Conservation (phyloP, 2,888 invertebrate species). For the Mythimna impura region DNA sequence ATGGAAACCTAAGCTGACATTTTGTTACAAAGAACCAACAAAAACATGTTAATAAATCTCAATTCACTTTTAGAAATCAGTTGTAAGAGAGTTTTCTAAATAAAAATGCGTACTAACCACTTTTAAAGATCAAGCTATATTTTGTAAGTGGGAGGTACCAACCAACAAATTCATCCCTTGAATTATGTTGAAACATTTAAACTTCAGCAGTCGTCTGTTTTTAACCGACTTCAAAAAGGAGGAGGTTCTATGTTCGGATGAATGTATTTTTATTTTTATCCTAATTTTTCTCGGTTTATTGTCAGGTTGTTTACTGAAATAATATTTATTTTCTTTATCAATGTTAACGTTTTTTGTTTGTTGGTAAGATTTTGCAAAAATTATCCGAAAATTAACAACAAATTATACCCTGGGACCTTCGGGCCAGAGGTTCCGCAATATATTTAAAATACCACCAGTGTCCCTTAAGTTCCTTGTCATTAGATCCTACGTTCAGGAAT, state of each 20-base stretch:
- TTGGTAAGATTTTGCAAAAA: slow-evolving; percentile 4
- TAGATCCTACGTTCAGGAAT: slow-evolving; percentile 60
- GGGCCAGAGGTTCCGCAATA: slow-evolving; percentile 32
- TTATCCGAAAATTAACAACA: slow-evolving; percentile 32
- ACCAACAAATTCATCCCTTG: background rate
- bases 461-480: slow-evolving; percentile 57
- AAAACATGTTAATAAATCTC: background rate
- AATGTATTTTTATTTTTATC: background rate
- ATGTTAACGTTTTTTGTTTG: background rate
- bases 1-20: background rate
- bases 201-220: background rate
- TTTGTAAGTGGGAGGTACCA: background rate
- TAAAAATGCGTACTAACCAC: background rate
- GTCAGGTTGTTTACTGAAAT: slow-evolving; percentile 1
- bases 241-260: too few species aligned
- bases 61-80: background rate
- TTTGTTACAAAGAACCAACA: background rate
- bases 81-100: background rate
- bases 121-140: background rate
- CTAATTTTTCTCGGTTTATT: slow-evolving; percentile 1
- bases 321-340: background rate
- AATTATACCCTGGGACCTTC: slow-evolving; percentile 27
- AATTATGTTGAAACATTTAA: slow-evolving; percentile 15
- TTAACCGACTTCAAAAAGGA: background rate
- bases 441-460: slow-evolving; percentile 51